Evolutionary conservation across 2,797 vertebrate genomes (phyloP).

Genomic region (Delichon dasypus): DNA sequence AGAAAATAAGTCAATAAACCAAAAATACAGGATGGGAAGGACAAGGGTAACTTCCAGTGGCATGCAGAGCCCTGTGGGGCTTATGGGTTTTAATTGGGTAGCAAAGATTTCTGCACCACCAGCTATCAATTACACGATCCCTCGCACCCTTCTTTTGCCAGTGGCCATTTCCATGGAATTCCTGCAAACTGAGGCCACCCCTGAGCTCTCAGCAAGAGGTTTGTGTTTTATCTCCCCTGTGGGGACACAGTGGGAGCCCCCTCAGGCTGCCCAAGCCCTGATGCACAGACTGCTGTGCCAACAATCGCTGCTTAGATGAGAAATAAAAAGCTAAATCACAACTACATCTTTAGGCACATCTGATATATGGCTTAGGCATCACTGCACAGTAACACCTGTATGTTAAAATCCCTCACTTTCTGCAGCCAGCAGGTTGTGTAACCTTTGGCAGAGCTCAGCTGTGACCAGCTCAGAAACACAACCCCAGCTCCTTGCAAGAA

Average conservation of each 20-base stretch:
- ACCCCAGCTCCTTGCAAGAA: background rate
- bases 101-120: background rate
- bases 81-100: background rate
- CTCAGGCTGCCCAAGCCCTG: background rate
- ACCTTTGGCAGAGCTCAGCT: background rate
- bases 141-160: background rate
- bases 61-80: background rate
- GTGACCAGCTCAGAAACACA: background rate
- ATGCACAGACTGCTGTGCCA: background rate
- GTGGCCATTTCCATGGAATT: background rate
- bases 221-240: background rate
- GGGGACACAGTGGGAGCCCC: rapidly evolving
- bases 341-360: background rate
- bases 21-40: background rate
- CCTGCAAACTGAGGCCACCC: background rate
- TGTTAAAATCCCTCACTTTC: background rate
- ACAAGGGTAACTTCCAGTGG: background rate
- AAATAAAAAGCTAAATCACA: background rate
- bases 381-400: background rate
- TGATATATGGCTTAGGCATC: background rate
- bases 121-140: background rate
- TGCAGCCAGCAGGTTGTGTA: background rate
- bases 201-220: background rate
- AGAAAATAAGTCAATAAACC: background rate
- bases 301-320: rapidly evolving